These are phyloP conservation scores for Idaea aversata DNA, from an alignment of 2,888 invertebrate genomes.

Conservation along the genomic window DNA sequence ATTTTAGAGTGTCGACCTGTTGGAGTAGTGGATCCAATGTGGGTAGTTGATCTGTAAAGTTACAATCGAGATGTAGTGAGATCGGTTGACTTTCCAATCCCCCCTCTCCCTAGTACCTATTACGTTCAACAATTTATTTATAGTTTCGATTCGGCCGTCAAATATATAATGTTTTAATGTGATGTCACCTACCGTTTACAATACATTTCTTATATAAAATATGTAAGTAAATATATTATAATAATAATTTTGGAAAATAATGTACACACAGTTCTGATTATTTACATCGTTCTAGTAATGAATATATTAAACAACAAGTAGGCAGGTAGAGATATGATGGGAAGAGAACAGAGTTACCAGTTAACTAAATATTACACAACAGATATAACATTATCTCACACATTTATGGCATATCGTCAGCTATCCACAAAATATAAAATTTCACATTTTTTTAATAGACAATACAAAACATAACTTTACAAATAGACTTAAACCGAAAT, in stretches of 20 bases:
- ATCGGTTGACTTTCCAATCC: too few relatives aligned
- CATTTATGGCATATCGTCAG: conserved; percentile 74
- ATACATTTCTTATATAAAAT: conserved; percentile 12
- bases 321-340: conserved; percentile 4
- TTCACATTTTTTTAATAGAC: conserved; percentile 59
- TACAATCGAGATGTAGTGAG: too few relatives aligned
- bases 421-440: conserved; percentile 55
- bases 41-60: too few relatives aligned
- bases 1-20: too few relatives aligned
- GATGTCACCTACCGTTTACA: conserved; percentile 25
- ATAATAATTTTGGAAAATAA: conserved; percentile 28
- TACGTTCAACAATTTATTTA: not conserved
- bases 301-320: conserved; percentile 19
- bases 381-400: conserved; percentile 70
- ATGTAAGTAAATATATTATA: conserved; percentile 28
- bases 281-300: conserved; percentile 30
- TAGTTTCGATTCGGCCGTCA: conserved; percentile 11
- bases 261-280: conserved; percentile 15
- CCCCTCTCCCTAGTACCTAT: too few relatives aligned
- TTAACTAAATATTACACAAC: conserved; percentile 65
- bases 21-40: too few relatives aligned
- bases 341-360: conserved; percentile 35
- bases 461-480: conserved; percentile 79
- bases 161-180: conserved; percentile 16
- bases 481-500: conserved; percentile 75